phyloP scores from a whole-genome alignment of 2,888 invertebrate genomes.

The Pyralis farinalis region DNA sequence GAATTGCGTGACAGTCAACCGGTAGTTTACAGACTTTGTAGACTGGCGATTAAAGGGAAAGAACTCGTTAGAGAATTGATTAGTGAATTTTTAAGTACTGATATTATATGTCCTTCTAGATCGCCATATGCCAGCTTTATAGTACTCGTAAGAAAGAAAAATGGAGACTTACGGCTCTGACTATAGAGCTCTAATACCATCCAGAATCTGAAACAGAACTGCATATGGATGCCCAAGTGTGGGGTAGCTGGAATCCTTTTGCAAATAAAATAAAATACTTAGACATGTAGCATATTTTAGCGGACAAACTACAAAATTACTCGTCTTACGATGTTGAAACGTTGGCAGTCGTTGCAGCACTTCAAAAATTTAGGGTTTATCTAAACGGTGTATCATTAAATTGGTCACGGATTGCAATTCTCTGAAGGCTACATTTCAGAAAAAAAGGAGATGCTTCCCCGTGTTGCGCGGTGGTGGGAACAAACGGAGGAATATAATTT shows the following conservation, averaged over 20 bases:
- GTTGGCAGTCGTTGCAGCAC: slow-evolving; percentile 3
- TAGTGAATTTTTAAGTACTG: neutral
- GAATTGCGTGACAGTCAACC: neutral
- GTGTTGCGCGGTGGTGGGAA: slow-evolving; percentile 8
- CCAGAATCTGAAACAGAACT: slow-evolving; percentile 2
- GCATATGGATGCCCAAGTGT: slow-evolving; percentile 2
- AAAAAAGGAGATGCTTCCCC: slow-evolving; percentile 4
- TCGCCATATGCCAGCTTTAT: slow-evolving; percentile 6
- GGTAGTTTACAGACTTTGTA: slow-evolving; percentile 3
- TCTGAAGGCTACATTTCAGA: neutral
- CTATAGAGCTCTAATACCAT: slow-evolving; percentile 7
- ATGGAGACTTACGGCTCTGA: slow-evolving; percentile 4
- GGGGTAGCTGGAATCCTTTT: slow-evolving; percentile 8
- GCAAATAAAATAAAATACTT: neutral
- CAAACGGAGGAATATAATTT: slow-evolving; percentile 3
- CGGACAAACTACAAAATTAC: slow-evolving; percentile 3
- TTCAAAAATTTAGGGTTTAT: slow-evolving; percentile 8
- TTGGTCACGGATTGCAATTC: slow-evolving; percentile 9
- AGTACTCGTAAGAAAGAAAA: slow-evolving; percentile 3
- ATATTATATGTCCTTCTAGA: slow-evolving; percentile 2
- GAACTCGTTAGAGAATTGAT: slow-evolving; percentile 7
- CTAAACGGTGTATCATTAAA: slow-evolving; percentile 4
- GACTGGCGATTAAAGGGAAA: slow-evolving; percentile 1
- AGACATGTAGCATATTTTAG: slow-evolving; percentile 12
- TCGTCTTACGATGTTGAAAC: slow-evolving; percentile 12